Conservation (phyloP, 2,888 invertebrate species). For the Pedicia rivosa region DNA sequence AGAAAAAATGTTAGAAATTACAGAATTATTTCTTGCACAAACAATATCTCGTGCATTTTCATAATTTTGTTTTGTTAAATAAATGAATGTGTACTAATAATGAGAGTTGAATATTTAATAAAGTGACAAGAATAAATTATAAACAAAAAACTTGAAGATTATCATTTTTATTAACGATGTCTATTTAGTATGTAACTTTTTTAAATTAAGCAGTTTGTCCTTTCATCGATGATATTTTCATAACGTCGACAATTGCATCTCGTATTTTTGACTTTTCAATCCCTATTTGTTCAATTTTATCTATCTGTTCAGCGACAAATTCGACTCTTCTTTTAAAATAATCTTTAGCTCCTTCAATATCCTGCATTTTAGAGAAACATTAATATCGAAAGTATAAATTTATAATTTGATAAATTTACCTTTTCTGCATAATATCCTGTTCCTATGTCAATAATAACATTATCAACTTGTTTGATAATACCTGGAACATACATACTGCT, state of each 20-base stretch:
- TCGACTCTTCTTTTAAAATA: slow-evolving; percentile 85
- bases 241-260: slow-evolving; percentile 58
- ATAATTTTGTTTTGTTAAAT: too few species aligned
- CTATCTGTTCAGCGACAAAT: slow-evolving; percentile 88
- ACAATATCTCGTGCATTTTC: too few species aligned
- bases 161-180: neutral
- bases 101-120: too few species aligned
- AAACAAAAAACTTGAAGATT: neutral
- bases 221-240: slow-evolving; percentile 36
- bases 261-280: slow-evolving; percentile 70
- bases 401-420: slow-evolving; percentile 32
- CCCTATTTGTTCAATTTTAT: slow-evolving; percentile 72
- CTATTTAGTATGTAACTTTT: neutral
- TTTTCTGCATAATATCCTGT: slow-evolving; percentile 95
- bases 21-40: too few species aligned
- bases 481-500: slow-evolving; percentile 97
- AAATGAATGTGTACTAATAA: too few species aligned
- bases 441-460: slow-evolving; percentile 88
- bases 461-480: slow-evolving; percentile 62
- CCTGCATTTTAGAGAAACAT: slow-evolving; percentile 30
- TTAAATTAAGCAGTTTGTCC: neutral
- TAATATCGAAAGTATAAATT: neutral
- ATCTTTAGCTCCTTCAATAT: slow-evolving; percentile 66
- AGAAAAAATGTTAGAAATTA: too few species aligned
- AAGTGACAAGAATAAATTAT: too few species aligned